Conservation (phyloP, 2,888 invertebrate species). For the Trachelus tabidus region DNA sequence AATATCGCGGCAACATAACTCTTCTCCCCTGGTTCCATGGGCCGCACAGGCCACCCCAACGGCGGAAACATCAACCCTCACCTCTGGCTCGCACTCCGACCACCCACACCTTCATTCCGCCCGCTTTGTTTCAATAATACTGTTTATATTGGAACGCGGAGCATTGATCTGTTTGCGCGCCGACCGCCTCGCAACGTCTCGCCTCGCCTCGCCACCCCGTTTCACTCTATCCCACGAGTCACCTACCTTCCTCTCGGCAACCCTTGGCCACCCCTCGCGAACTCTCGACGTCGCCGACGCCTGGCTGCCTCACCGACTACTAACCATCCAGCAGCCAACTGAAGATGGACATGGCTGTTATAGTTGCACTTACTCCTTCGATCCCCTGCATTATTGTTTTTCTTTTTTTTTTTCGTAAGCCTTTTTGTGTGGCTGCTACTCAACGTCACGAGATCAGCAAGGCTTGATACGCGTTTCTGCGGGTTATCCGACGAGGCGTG, state of each 20-base stretch:
- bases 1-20: conserved; percentile 67
- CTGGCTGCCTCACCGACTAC: neutral
- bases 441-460: neutral
- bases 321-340: neutral
- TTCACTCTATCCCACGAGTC: conserved; percentile 13
- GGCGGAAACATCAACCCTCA: conserved; percentile 63
- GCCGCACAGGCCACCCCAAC: conserved; percentile 46
- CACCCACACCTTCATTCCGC: conserved; percentile 50
- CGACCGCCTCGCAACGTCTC: conserved; percentile 31
- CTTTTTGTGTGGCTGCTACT: neutral
- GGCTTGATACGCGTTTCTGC: neutral
- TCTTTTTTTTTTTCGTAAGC: neutral
- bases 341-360: neutral
- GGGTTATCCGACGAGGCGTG: neutral
- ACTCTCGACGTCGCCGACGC: neutral
- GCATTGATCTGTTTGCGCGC: conserved; percentile 66
- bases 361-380: neutral
- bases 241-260: conserved; percentile 22
- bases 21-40: conserved; percentile 63
- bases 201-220: conserved; percentile 24
- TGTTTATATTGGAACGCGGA: conserved; percentile 66
- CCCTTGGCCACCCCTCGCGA: conserved; percentile 3
- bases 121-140: conserved; percentile 67
- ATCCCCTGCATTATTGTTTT: neutral
- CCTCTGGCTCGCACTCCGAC: conserved; percentile 34